Conservation (phyloP, 1,140 invertebrate species). For the Pantala flavescens region DNA sequence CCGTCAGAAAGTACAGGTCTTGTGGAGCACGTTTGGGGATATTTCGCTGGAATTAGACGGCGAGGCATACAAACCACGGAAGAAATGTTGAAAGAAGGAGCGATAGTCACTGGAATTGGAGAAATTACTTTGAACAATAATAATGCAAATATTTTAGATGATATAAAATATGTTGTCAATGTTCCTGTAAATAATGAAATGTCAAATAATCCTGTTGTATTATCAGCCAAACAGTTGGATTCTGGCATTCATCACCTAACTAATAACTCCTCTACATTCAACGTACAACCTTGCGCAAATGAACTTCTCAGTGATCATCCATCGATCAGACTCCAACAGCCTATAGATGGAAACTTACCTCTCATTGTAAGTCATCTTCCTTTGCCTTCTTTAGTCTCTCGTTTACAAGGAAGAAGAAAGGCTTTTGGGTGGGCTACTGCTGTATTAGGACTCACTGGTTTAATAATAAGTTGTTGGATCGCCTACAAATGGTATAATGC, state of each 20-base stretch:
- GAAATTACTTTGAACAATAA: conserved; percentile 45
- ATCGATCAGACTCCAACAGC: conserved; percentile 51
- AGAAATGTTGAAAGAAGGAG: conserved; percentile 62
- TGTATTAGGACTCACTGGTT: conserved; percentile 53
- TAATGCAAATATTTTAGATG: not conserved
- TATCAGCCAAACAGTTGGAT: too few relatives aligned
- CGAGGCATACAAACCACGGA: conserved; percentile 67
- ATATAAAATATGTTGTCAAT: not conserved
- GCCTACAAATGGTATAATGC: conserved; percentile 48
- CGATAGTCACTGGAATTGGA: conserved; percentile 63
- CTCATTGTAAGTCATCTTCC: conserved; percentile 11
- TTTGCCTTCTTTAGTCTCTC: not conserved
- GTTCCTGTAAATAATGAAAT: not conserved
- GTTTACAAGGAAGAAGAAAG: not conserved
- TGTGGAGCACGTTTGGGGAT: conserved; percentile 67
- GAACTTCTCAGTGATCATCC: not conserved
- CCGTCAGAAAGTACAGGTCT: conserved; percentile 51
- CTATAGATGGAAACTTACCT: conserved; percentile 39
- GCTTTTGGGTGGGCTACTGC: conserved; percentile 47
- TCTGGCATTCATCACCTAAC: too few relatives aligned
- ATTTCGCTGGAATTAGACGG: conserved; percentile 44
- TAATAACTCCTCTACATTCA: too few relatives aligned
- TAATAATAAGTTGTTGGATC: conserved; percentile 50
- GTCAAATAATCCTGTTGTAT: too few relatives aligned
- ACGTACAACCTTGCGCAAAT: too few relatives aligned